Conservation (phyloP, 2,797 vertebrate genomes). For the Hirundo rustica region DNA sequence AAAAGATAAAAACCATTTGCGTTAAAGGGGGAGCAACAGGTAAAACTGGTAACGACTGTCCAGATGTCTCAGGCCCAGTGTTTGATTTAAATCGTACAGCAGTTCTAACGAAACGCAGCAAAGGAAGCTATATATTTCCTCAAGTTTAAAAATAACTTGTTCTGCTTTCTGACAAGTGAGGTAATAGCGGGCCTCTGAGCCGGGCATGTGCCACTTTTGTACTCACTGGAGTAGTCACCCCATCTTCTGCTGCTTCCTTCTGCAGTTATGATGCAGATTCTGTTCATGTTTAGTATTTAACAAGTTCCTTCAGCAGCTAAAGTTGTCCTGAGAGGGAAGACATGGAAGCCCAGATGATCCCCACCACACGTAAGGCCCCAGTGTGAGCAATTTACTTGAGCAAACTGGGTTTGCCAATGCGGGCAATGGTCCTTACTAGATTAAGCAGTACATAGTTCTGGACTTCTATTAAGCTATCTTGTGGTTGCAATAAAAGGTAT, state of each 20-base stretch:
- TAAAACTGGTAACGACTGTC: neutral
- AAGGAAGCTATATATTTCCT: conserved; percentile 47
- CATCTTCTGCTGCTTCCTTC: neutral
- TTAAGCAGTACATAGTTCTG: neutral
- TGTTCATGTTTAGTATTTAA: neutral
- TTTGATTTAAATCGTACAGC: neutral
- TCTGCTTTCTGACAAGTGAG: neutral
- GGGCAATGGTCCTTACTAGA: neutral
- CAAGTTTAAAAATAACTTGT: conserved; percentile 46
- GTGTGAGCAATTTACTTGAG: neutral
- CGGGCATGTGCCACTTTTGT: neutral
- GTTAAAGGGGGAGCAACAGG: neutral
- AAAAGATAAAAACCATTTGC: neutral
- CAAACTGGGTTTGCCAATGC: neutral
- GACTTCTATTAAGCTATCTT: neutral
- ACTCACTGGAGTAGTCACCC: neutral
- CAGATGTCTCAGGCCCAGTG: neutral
- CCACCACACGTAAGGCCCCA: neutral
- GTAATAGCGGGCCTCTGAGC: neutral
- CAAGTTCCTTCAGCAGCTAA: neutral
- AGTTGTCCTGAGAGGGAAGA: neutral
- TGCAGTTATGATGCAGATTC: neutral
- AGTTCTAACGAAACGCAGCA: neutral
- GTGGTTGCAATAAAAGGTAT: neutral
- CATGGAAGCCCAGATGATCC: neutral